These are phyloP conservation scores for Pangasius djambal DNA, from an alignment of 2,797 vertebrate species.

Conservation along the genomic window DNA sequence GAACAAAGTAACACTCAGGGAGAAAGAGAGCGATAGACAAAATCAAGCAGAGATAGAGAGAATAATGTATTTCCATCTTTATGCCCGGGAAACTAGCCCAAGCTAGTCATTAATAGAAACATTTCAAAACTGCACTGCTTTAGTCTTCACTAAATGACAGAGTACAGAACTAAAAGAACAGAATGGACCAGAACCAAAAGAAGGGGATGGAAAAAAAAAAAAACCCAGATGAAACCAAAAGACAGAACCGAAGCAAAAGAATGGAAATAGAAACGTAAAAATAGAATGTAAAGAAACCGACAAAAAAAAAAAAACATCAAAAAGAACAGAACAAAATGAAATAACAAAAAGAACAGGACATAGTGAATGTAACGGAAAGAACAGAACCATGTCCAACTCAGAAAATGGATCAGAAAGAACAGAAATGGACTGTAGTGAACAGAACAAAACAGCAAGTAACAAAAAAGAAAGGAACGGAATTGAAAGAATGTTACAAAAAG, in stretches of 20 bases:
- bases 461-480: neutral
- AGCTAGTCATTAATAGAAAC: neutral
- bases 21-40: neutral
- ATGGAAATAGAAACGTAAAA: neutral
- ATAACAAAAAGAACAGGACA: neutral
- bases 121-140: neutral
- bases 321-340: neutral
- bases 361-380: neutral
- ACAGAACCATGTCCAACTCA: neutral
- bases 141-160: neutral
- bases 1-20: conserved; percentile 25
- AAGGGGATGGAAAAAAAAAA: neutral
- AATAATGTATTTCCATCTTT: neutral
- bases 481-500: neutral
- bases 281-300: neutral
- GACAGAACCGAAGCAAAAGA: neutral
- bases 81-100: neutral
- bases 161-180: neutral
- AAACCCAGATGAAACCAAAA: neutral
- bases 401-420: neutral
- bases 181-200: neutral
- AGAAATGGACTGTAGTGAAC: neutral
- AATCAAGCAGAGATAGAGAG: neutral
- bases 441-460: neutral
- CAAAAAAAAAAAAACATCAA: neutral